Evolutionary conservation across 1,140 invertebrate species (phyloP).

Genomic region (Macrobrachium nipponense): DNA sequence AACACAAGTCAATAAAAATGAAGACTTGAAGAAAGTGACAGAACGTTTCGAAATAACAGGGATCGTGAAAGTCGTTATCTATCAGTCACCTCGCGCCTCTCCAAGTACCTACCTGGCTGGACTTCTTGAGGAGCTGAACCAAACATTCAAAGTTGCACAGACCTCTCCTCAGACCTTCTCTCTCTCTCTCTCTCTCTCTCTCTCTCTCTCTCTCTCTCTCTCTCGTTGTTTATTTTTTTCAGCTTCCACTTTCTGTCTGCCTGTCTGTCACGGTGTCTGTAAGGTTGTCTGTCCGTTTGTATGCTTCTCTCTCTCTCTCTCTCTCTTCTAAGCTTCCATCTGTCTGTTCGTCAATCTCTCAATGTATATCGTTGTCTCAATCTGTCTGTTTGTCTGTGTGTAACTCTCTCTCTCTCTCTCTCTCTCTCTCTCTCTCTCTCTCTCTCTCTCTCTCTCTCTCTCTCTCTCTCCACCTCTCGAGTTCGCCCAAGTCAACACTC

Average conservation of each 20-base stretch:
- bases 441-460: background rate
- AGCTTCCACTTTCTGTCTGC: background rate
- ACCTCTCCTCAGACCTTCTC: background rate
- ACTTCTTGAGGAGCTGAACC: no score
- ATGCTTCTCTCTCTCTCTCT: background rate
- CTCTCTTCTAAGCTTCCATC: background rate
- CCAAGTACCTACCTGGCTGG: no score
- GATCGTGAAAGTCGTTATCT: no score
- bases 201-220: conserved; percentile 11
- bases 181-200: conserved; percentile 2
- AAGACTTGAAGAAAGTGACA: no score
- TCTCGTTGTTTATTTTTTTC: conserved; percentile 3
- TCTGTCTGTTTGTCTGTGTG: background rate
- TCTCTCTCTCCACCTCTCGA: background rate
- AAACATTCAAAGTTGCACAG: no score
- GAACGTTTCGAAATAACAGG: no score
- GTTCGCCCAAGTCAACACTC: background rate
- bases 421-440: background rate
- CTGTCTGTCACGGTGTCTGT: conserved; percentile 7
- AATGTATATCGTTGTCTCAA: background rate
- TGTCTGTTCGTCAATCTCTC: background rate
- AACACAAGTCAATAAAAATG: no score
- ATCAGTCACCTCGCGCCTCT: no score
- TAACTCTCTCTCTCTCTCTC: background rate
- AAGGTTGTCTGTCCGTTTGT: background rate